phyloP scores from a whole-genome alignment of 2,888 invertebrate genomes.

The Dromius quadrimaculatus region DNA sequence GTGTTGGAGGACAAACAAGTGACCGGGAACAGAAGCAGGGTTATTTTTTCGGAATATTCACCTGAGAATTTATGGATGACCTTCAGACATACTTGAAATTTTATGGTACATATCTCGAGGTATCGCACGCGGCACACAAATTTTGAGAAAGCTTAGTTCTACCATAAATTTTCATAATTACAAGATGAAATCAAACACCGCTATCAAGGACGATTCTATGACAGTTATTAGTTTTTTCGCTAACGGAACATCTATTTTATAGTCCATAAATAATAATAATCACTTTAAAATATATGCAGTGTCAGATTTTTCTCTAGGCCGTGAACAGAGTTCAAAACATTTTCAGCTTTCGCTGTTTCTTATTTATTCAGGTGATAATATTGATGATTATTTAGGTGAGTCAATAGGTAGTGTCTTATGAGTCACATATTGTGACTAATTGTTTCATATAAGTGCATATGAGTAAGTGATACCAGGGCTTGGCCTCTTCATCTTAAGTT shows the following conservation, averaged over 20 bases:
- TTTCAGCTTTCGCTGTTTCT: conserved; percentile 17
- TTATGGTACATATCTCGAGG: not conserved
- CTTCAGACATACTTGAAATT: not conserved
- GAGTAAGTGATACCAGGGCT: conserved; percentile 26
- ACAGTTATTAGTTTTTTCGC: conserved; percentile 46
- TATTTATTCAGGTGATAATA: conserved; percentile 10
- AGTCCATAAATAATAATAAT: conserved; percentile 46
- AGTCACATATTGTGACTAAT: conserved; percentile 6
- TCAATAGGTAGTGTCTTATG: conserved; percentile 1
- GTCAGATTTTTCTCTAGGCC: conserved; percentile 16
- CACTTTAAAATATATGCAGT: conserved; percentile 33
- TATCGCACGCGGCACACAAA: conserved; percentile 24
- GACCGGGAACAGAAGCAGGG: too few relatives aligned
- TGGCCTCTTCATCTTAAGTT: too few relatives aligned
- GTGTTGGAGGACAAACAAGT: too few relatives aligned
- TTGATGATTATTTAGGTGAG: not conserved
- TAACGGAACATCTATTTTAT: conserved; percentile 47
- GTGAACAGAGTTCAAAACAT: not conserved
- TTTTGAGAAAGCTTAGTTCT: conserved; percentile 40
- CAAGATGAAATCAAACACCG: conserved; percentile 49
- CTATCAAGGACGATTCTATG: conserved; percentile 45
- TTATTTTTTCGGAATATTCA: too few relatives aligned
- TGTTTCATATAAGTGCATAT: conserved; percentile 11
- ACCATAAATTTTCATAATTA: conserved; percentile 47
- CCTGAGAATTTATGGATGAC: too few relatives aligned